A percentile compares a stretch with the other conserved stretches of the same genome.
These are phyloP conservation scores for Periophthalmus magnuspinnatus DNA, from an alignment of 2,797 vertebrate species.

Conservation along the genomic window DNA sequence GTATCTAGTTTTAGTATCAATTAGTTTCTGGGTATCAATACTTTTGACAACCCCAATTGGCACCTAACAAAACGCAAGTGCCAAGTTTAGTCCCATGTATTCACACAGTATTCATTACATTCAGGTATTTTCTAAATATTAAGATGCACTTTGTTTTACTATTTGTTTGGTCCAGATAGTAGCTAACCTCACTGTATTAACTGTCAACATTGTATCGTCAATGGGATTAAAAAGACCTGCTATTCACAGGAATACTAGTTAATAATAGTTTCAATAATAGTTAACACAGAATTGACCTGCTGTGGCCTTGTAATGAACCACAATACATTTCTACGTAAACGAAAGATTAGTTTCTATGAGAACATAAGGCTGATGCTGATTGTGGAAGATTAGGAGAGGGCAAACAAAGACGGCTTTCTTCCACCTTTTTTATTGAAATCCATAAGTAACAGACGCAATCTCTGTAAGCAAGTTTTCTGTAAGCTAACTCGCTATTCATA, in stretches of 20 bases:
- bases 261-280: too few species aligned
- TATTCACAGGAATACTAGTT: not conserved
- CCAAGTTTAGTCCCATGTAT: too few species aligned
- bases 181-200: too few species aligned
- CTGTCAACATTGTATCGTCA: not conserved
- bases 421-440: not conserved
- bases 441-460: not conserved
- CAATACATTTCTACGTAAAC: not conserved
- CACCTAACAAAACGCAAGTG: too few species aligned
- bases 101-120: too few species aligned
- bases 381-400: not conserved
- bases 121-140: too few species aligned
- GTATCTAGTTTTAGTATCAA: too few species aligned
- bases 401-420: constrained; percentile 3
- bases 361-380: not conserved
- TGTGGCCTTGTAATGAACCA: not conserved
- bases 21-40: too few species aligned
- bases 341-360: not conserved
- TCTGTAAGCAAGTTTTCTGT: not conserved
- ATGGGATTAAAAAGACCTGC: not conserved
- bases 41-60: too few species aligned
- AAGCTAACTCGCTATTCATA: not conserved
- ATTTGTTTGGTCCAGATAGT: too few species aligned
- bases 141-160: too few species aligned
- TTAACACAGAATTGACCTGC: not conserved